Percentiles rank a stretch among this genome's conserved stretches.
phyloP scores from a whole-genome alignment of 2,113 vertebrate genomes.

The Myrmecophaga tridactyla region DNA sequence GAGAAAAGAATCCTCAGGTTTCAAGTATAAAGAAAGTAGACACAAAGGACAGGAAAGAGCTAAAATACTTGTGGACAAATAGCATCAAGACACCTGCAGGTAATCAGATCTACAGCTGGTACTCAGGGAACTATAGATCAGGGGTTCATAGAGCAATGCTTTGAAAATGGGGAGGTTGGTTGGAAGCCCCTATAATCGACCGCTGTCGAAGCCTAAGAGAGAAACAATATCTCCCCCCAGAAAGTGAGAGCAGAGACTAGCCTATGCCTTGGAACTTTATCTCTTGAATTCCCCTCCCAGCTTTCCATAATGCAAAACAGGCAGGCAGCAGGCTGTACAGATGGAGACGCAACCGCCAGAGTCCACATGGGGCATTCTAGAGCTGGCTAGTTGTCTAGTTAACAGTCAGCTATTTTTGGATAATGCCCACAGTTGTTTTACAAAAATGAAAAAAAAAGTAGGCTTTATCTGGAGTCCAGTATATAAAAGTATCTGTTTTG shows the following conservation, averaged over 20 bases:
- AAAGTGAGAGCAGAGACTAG: background rate
- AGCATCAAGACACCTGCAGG: slow-evolving; percentile 43
- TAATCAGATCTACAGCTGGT: slow-evolving; percentile 53
- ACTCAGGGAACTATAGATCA: background rate
- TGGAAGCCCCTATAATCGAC: slow-evolving; percentile 41
- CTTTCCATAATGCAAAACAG: background rate
- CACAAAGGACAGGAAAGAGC: background rate
- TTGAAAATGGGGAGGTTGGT: slow-evolving; percentile 23
- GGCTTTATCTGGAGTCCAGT: background rate
- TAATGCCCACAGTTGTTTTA: slow-evolving; percentile 54
- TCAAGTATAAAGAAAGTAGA: slow-evolving; percentile 1
- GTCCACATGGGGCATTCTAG: fast-evolving
- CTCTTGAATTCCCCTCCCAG: slow-evolving; percentile 1
- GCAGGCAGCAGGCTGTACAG: background rate
- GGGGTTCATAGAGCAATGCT: slow-evolving; percentile 39
- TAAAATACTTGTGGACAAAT: background rate
- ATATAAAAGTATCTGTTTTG: background rate
- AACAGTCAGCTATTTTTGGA: slow-evolving; percentile 60
- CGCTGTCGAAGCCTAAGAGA: slow-evolving; percentile 52
- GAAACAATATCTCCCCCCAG: slow-evolving; percentile 39
- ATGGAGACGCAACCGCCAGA: slow-evolving; percentile 37
- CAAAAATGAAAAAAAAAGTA: background rate
- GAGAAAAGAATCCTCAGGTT: slow-evolving; percentile 37
- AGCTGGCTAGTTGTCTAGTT: slow-evolving; percentile 56
- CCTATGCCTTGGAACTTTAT: background rate